Percentiles rank a stretch among this genome's conserved stretches.
phyloP scores from a whole-genome alignment of 2,888 invertebrate species.

The Poecilobothrus nobilitatus region DNA sequence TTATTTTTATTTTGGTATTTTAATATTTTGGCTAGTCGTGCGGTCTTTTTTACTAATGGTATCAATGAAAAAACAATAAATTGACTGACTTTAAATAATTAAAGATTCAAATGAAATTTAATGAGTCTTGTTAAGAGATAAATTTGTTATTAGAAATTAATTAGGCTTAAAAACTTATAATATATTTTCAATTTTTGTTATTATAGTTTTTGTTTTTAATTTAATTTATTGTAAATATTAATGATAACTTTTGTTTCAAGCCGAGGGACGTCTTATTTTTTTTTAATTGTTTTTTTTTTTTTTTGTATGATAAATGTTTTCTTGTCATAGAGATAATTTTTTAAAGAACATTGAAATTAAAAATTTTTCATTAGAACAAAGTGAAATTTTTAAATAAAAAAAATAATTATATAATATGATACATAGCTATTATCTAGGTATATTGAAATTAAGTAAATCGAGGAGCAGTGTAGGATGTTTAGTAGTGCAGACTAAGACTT shows the following conservation, averaged over 20 bases:
- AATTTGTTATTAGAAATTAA: conserved; percentile 4
- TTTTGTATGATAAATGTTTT: no score
- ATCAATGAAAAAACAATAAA: not conserved
- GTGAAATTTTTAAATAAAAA: no score
- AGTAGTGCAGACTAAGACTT: no score
- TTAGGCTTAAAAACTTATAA: not conserved
- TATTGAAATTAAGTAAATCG: no score
- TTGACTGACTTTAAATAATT: not conserved
- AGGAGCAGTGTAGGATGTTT: no score
- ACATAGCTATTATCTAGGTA: no score
- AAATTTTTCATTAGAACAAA: no score
- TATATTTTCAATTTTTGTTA: no score
- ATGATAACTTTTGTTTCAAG: not conserved
- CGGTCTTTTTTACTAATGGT: not conserved
- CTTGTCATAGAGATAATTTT: no score
- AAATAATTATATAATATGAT: no score
- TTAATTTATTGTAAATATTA: not conserved
- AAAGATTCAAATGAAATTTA: not conserved
- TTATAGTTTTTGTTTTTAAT: not conserved
- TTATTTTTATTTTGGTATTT: not conserved
- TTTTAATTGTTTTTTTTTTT: no score
- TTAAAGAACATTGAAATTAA: no score
- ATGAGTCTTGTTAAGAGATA: not conserved
- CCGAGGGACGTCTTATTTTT: not conserved
- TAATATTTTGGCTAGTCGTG: not conserved